Conservation (phyloP, 1,140 invertebrate species). For the Drosophila punjabiensis region DNA sequence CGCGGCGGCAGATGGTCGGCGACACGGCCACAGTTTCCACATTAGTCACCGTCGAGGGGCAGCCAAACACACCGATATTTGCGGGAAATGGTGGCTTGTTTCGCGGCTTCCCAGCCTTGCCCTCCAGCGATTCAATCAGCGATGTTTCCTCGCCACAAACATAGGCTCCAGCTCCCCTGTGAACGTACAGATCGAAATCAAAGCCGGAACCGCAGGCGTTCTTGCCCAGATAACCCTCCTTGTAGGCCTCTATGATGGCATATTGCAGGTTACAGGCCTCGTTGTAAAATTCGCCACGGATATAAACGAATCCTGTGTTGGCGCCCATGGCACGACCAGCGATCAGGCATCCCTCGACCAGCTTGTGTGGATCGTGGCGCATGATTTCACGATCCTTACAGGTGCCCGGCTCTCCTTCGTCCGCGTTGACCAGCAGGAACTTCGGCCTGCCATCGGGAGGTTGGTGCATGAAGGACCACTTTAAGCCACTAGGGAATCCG, state of each 20-base stretch:
- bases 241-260: slow-evolving; percentile 91
- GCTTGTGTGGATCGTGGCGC: slow-evolving; percentile 91
- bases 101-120: slow-evolving; percentile 89
- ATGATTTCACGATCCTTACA: slow-evolving; percentile 93
- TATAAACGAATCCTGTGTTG: slow-evolving; percentile 91
- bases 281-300: slow-evolving; percentile 93
- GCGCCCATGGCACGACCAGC: slow-evolving; percentile 91
- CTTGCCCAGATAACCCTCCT: slow-evolving; percentile 90
- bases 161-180: slow-evolving; percentile 92
- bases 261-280: slow-evolving; percentile 91
- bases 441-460: slow-evolving; percentile 88
- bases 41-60: slow-evolving; percentile 93
- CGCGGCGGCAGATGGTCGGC: slow-evolving; percentile 89
- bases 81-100: slow-evolving; percentile 93
- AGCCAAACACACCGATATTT: slow-evolving; percentile 91
- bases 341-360: slow-evolving; percentile 91
- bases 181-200: slow-evolving; percentile 92
- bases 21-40: slow-evolving; percentile 90
- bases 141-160: slow-evolving; percentile 94
- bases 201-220: slow-evolving; percentile 92
- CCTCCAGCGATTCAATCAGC: slow-evolving; percentile 93
- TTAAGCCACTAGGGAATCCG: slow-evolving; percentile 92
- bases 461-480: slow-evolving; percentile 92
- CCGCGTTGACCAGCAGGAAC: slow-evolving; percentile 92
- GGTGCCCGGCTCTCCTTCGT: slow-evolving; percentile 93